Evolutionary conservation across 2,113 vertebrate species (phyloP).

Genomic region (Etheostoma spectabile): DNA sequence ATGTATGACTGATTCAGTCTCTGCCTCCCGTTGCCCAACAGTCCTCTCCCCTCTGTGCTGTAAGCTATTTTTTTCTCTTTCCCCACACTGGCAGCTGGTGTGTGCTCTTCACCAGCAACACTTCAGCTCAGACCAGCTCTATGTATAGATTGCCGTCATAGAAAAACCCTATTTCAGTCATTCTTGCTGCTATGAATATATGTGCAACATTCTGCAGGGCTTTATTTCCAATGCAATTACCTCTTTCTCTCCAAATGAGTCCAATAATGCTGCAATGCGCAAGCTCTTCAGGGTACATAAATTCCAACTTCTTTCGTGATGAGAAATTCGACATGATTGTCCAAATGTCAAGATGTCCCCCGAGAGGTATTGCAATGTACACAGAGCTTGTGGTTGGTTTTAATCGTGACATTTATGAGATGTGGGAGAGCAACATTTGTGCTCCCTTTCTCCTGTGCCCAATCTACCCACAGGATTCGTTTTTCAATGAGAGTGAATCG

Average conservation of each 20-base stretch:
- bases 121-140: conserved; percentile 74
- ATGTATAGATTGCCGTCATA: conserved; percentile 76
- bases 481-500: conserved; percentile 60
- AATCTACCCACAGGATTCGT: conserved; percentile 52
- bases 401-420: conserved; percentile 84
- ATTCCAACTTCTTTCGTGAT: conserved; percentile 61
- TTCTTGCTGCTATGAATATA: conserved; percentile 71
- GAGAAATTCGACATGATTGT: conserved; percentile 75
- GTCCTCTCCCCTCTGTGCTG: conserved; percentile 66
- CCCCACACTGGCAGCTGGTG: conserved; percentile 78
- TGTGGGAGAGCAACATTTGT: conserved; percentile 68
- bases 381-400: conserved; percentile 70
- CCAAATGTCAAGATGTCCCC: conserved; percentile 80
- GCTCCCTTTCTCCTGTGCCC: conserved; percentile 39
- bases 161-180: conserved; percentile 63
- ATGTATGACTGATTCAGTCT: conserved; percentile 67
- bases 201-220: conserved; percentile 52
- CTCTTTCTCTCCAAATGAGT: conserved; percentile 61
- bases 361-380: conserved; percentile 71
- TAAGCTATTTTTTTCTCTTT: conserved; percentile 78
- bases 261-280: conserved; percentile 68
- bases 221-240: conserved; percentile 66
- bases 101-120: conserved; percentile 74
- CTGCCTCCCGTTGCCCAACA: conserved; percentile 58
- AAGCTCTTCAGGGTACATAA: conserved; percentile 64